A percentile compares a stretch with the other conserved stretches of the same genome.
phyloP scores from a whole-genome alignment of 1,140 invertebrate species.

The Mycetomoellerius zeteki region DNA sequence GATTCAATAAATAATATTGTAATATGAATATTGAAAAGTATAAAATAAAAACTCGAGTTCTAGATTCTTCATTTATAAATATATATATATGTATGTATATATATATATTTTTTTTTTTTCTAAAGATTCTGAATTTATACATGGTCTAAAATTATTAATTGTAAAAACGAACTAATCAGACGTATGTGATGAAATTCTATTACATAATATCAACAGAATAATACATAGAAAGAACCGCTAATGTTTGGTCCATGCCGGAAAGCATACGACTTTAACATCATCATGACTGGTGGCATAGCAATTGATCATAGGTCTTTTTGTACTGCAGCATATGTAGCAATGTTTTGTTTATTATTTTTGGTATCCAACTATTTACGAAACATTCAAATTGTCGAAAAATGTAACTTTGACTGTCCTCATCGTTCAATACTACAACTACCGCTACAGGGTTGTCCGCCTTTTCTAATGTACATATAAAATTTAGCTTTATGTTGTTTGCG shows the following conservation, averaged over 20 bases:
- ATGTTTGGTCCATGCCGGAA: neutral
- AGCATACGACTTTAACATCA: neutral
- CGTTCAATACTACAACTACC: slow-evolving; percentile 64
- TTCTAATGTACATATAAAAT: slow-evolving; percentile 75
- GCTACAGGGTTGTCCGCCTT: slow-evolving; percentile 60
- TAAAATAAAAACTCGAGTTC: neutral
- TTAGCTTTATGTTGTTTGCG: slow-evolving; percentile 59
- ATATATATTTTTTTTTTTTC: neutral
- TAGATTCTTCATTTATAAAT: neutral
- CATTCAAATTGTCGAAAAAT: slow-evolving; percentile 64
- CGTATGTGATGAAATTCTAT: neutral
- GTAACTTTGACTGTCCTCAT: slow-evolving; percentile 59
- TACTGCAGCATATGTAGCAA: slow-evolving; percentile 78
- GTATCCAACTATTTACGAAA: slow-evolving; percentile 69
- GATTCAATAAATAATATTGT: neutral
- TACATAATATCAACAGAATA: neutral
- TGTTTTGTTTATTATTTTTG: slow-evolving; percentile 72
- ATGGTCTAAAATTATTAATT: neutral
- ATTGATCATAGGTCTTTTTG: slow-evolving; percentile 65
- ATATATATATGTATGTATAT: neutral
- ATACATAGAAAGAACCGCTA: neutral
- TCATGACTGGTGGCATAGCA: neutral
- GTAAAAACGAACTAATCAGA: neutral
- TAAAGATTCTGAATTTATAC: slow-evolving; percentile 10
- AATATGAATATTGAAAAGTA: neutral